Evolutionary conservation across 2,888 invertebrate genomes (phyloP), one percentile per base, ranked within the genome.

Genomic region (Trissoscelio sp.): DNA sequence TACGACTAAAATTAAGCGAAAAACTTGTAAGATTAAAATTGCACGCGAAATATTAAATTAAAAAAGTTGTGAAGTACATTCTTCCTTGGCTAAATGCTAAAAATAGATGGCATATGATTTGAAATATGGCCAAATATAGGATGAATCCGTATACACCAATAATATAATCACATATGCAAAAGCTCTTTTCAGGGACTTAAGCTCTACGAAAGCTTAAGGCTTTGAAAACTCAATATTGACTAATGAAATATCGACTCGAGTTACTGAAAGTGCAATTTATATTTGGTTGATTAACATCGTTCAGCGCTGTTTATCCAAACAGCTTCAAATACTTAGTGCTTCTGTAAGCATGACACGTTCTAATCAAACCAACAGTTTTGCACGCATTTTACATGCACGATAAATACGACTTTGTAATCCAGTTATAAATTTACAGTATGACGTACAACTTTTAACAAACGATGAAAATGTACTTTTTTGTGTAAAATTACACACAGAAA

Each of bases 121-220:
- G 70, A 64, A 57, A 70, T 70, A 78, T 62, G 34, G 34, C 53
- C 46, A 64, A 64, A 78, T 78, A 64, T 64, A 78, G 69, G 31
- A 48, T 42, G 78, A 78, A 78, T 64, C 78, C 78, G 48, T 78
- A 78, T n/a, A 77, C 42, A 57, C 57, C 70, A 57, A 70, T 70
- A 78, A 78, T 78, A 70, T 78, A 78, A 78, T 78, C 64, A 70
- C 57, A 64, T 70, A 78, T 78, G 64, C 64, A 62, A 62, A 70
- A 70, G 78, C 78, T 70, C 70, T 78, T 62, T 70, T 70, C 70
- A 78, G 78, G 70, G 78, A 78, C 79, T 72, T 66, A 72, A 72
- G 51, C 46, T 58, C 51, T 34, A 12, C 28, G 55, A 53, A 57
- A 72, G 70, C 57, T 72, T 72, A 79, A 79, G 37, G 28, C 57